Conservation (phyloP, 2,888 invertebrate genomes). For the Chydorus sphaericus region DNA sequence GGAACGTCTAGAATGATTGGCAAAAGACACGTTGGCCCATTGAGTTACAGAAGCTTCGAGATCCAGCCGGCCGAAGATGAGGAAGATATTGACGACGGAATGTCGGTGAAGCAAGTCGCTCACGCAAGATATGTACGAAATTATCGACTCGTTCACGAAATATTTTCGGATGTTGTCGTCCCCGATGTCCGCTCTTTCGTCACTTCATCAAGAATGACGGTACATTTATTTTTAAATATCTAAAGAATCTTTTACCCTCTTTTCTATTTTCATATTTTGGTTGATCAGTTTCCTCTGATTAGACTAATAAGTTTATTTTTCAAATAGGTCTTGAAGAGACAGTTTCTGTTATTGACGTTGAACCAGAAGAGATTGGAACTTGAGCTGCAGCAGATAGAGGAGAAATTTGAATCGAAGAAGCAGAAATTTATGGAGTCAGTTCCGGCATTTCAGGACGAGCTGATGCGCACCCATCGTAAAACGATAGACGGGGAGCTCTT, state of each 20-base stretch:
- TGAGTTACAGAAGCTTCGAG: constrained; percentile 80
- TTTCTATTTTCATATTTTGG: too few species aligned
- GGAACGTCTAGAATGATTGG: too few species aligned
- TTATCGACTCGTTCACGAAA: constrained; percentile 91
- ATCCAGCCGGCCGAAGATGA: constrained; percentile 96
- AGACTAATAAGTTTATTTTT: too few species aligned
- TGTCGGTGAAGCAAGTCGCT: constrained; percentile 88
- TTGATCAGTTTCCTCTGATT: not conserved
- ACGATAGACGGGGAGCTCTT: constrained; percentile 89
- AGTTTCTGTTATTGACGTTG: constrained; percentile 90
- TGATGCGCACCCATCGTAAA: constrained; percentile 52
- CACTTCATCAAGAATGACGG: constrained; percentile 69
- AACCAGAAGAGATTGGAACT: constrained; percentile 94
- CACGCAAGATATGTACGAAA: constrained; percentile 88
- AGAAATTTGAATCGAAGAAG: constrained; percentile 91
- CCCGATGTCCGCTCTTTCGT: constrained; percentile 95
- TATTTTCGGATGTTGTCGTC: constrained; percentile 93
- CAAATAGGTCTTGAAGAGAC: constrained; percentile 63
- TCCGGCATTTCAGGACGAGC: constrained; percentile 80
- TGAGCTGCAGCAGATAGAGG: constrained; percentile 88
- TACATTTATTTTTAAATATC: too few species aligned
- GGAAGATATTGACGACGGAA: constrained; percentile 88
- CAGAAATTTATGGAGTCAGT: constrained; percentile 86
- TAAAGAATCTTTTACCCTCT: too few species aligned
- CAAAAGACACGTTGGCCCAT: too few species aligned